A percentile compares a stretch with the other conserved stretches of the same genome.
phyloP scores from a whole-genome alignment of 2,797 vertebrate species.

The Malacoctenus gilli region DNA sequence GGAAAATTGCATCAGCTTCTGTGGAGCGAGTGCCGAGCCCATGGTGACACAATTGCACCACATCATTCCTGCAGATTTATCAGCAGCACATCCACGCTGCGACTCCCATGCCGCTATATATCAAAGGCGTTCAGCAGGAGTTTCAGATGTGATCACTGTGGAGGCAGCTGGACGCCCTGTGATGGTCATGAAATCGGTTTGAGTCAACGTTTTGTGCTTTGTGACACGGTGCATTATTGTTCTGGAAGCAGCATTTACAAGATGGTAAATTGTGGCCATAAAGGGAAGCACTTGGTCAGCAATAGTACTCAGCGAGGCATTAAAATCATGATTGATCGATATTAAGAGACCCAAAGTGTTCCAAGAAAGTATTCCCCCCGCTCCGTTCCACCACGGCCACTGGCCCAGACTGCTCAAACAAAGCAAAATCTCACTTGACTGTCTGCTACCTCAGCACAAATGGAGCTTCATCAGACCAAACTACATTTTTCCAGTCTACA shows the following conservation, averaged over 20 bases:
- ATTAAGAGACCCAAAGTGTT: background rate
- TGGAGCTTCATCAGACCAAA: background rate
- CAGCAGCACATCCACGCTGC: background rate
- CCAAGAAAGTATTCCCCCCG: background rate
- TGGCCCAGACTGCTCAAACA: background rate
- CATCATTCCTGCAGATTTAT: background rate
- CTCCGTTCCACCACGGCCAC: background rate
- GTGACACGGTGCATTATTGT: background rate
- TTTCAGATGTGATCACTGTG: too few species aligned
- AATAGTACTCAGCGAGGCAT: background rate
- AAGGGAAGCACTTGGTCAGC: background rate
- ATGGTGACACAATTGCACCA: background rate
- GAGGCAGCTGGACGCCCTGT: background rate
- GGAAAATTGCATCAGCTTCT: background rate
- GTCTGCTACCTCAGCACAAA: background rate
- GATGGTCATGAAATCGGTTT: background rate
- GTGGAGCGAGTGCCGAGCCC: background rate
- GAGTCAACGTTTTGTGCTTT: background rate
- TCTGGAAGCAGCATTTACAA: background rate
- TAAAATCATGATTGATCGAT: background rate
- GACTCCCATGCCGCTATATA: background rate
- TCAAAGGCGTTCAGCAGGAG: background rate
- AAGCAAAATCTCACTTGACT: background rate
- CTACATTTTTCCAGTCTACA: background rate
- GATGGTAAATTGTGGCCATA: background rate